These are phyloP conservation scores for Epicampocera succincta DNA, from an alignment of 2,888 invertebrate genomes.

Conservation along the genomic window DNA sequence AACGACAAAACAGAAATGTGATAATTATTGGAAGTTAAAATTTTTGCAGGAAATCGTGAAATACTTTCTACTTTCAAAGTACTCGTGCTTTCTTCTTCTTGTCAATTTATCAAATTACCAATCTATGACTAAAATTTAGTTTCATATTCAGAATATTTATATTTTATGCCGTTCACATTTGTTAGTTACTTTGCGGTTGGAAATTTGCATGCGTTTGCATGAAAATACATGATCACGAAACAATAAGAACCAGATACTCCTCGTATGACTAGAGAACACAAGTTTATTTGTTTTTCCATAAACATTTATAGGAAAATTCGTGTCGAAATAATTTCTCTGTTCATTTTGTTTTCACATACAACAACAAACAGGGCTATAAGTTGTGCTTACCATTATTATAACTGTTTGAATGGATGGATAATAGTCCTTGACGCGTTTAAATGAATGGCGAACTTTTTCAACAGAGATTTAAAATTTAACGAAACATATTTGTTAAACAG, in stretches of 20 bases:
- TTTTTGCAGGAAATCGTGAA: too few relatives aligned
- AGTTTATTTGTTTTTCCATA: slow-evolving; percentile 47
- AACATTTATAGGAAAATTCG: slow-evolving; percentile 32
- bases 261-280: slow-evolving; percentile 35
- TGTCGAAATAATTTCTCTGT: slow-evolving; percentile 46
- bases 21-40: too few relatives aligned
- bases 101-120: too few relatives aligned
- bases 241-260: slow-evolving; percentile 43
- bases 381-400: not conserved
- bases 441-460: slow-evolving; percentile 19
- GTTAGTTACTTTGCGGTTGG: slow-evolving; percentile 2
- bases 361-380: slow-evolving; percentile 9
- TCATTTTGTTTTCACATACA: slow-evolving; percentile 28
- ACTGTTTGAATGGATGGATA: slow-evolving; percentile 10
- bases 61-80: too few relatives aligned
- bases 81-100: too few relatives aligned
- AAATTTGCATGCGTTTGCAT: not conserved
- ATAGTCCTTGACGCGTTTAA: slow-evolving; percentile 8
- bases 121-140: too few relatives aligned
- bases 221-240: slow-evolving; percentile 6
- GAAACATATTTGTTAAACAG: not conserved
- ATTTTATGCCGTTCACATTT: not conserved
- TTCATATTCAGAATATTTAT: too few relatives aligned
- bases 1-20: too few relatives aligned
- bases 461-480: not conserved